Base-by-base conservation (phyloP, 2,888 invertebrate species). In the Physocephala rufipes region DNA sequence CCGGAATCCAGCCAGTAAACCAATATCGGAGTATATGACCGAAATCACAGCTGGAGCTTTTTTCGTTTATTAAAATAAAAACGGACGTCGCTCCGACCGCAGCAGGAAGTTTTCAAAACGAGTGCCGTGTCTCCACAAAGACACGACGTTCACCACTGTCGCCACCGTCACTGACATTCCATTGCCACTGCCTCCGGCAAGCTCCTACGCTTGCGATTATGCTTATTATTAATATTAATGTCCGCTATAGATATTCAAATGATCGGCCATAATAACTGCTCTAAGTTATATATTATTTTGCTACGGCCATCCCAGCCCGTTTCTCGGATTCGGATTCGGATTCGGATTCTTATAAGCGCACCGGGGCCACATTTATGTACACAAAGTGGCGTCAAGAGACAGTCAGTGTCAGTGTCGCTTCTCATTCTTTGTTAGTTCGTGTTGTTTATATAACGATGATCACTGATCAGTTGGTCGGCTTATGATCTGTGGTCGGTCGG, bases 161-260 rank as follows among this genome's bases (percentile, higher is more conserved):
- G 49, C 47, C 68, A 47, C 16, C 26, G 64, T 47, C 70, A 59
- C 67, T 58, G 62, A 47, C 71, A 71, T 70, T 67, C 72, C 58
- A 45, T 12, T 62, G 63, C 30, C 62, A 59, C 51, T 63, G 28
- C 59, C 43, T 59, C 36, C 71, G 71, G 71, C 76, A 68, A 64
- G 75, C 59, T 76, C 65, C 51, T 65, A 65, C 51, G 47, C 65
- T 47, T 51, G 45, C 78, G 81, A 79, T 80, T 82, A 81, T 82
- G 81, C 81, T 81, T 81, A 82, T 82, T 82, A 82, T 80, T 68
- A 82, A 81, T 81, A 81, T 81, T 81, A 81, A 81, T 81, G 80
- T 78, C 77, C 79, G 80, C 81, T 81, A 80, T 82, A 81, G 78
- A 81, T 82, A 82, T 82, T 82, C 82, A 82, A 82, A 80, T 72